Evolutionary conservation across 2,888 invertebrate species (phyloP).

Genomic region (Tachina fera): DNA sequence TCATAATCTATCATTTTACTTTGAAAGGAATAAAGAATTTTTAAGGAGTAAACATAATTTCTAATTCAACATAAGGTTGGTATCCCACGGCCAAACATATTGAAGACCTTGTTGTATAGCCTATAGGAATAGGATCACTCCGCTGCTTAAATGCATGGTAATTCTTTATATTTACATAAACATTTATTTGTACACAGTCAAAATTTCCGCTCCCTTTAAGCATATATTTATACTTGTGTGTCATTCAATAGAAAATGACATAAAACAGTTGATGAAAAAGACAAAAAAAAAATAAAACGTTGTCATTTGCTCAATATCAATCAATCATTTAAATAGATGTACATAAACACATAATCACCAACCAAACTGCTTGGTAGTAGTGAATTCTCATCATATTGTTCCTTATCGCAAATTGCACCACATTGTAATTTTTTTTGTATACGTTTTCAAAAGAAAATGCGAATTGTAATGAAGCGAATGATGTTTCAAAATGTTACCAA

Average conservation of each 20-base stretch:
- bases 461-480: slow-evolving; percentile 20
- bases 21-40: background rate
- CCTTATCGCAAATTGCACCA: background rate
- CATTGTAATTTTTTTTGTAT: background rate
- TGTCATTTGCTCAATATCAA: slow-evolving; percentile 51
- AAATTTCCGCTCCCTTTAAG: background rate
- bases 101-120: background rate
- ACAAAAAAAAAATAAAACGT: slow-evolving; percentile 8
- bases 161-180: background rate
- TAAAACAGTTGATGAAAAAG: background rate
- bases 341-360: background rate
- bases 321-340: slow-evolving; percentile 48
- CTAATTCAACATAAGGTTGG: background rate
- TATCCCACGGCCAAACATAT: background rate
- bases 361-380: background rate
- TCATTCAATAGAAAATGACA: background rate
- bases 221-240: background rate
- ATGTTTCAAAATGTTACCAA: slow-evolving; percentile 6
- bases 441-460: background rate
- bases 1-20: background rate
- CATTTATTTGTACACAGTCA: background rate
- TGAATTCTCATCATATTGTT: background rate
- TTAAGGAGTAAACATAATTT: background rate
- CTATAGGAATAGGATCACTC: background rate
- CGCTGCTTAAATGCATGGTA: background rate